Conservation (phyloP, 2,797 vertebrate genomes). For the Buphagus erythrorhynchus region DNA sequence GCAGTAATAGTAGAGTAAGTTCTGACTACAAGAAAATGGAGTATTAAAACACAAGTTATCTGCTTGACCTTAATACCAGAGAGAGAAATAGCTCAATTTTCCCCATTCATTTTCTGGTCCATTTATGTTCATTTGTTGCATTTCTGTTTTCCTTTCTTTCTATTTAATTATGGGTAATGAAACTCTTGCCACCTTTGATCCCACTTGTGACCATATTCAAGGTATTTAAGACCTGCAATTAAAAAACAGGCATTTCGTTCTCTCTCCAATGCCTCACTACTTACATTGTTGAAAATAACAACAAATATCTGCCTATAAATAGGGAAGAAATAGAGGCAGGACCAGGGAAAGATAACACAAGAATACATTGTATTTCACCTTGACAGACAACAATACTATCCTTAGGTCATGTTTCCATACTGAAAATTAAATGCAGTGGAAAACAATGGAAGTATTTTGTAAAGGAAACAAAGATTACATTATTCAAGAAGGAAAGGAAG, state of each 20-base stretch:
- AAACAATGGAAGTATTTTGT: constrained; percentile 65
- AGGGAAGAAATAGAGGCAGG: constrained; percentile 22
- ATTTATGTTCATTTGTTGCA: background rate
- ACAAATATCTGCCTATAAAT: constrained; percentile 45
- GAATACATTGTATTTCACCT: constrained; percentile 66
- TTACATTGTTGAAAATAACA: constrained; percentile 37
- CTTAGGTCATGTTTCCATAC: constrained; percentile 69
- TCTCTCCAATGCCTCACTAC: constrained; percentile 37
- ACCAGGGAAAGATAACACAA: constrained; percentile 58
- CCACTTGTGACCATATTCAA: background rate
- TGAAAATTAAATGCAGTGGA: constrained; percentile 41
- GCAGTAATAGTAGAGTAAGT: background rate
- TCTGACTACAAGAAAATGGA: background rate
- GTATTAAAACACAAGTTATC: background rate
- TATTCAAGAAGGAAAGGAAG: constrained; percentile 48
- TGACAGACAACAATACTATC: constrained; percentile 66
- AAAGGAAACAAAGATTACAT: constrained; percentile 55
- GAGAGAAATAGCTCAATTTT: background rate
- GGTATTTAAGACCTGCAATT: background rate
- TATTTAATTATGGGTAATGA: background rate
- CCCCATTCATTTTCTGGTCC: background rate
- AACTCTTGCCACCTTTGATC: background rate
- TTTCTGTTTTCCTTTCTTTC: background rate
- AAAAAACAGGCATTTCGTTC: background rate
- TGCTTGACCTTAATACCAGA: background rate